Percentiles rank a stretch among this genome's conserved stretches.
Conservation (phyloP, 1,140 invertebrate species). For the Conus betulinus region DNA sequence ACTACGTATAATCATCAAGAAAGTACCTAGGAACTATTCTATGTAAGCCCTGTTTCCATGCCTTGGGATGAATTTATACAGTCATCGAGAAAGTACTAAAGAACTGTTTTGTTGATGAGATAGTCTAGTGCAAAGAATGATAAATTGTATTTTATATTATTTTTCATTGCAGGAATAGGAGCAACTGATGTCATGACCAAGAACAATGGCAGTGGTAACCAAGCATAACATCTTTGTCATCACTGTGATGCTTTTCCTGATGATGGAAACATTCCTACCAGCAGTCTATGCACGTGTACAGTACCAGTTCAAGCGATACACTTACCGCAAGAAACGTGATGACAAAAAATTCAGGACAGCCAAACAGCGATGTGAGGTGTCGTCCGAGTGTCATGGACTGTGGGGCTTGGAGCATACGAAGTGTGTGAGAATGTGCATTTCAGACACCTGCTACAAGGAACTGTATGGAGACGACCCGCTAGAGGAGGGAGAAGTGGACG, state of each 20-base stretch:
- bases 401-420: constrained; percentile 54
- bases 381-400: constrained; percentile 53
- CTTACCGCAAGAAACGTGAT: constrained; percentile 62
- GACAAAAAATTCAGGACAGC: constrained; percentile 59
- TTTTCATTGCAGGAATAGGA: too few relatives aligned
- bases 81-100: too few relatives aligned
- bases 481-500: constrained; percentile 67
- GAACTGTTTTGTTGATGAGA: too few relatives aligned
- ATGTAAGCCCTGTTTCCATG: too few relatives aligned
- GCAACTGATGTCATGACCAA: too few relatives aligned
- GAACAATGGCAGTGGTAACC: neutral
- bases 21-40: too few relatives aligned
- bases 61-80: too few relatives aligned
- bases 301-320: constrained; percentile 59
- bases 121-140: too few relatives aligned
- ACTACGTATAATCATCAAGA: too few relatives aligned
- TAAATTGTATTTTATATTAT: too few relatives aligned
- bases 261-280: constrained; percentile 19
- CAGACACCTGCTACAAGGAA: constrained; percentile 58
- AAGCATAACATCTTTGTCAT: neutral
- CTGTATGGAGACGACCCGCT: constrained; percentile 61
- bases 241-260: neutral
- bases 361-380: constrained; percentile 59
- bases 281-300: constrained; percentile 35
- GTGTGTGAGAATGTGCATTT: constrained; percentile 62